Conservation (phyloP, 2,888 invertebrate genomes). For the Phrixothrix hirtus region DNA sequence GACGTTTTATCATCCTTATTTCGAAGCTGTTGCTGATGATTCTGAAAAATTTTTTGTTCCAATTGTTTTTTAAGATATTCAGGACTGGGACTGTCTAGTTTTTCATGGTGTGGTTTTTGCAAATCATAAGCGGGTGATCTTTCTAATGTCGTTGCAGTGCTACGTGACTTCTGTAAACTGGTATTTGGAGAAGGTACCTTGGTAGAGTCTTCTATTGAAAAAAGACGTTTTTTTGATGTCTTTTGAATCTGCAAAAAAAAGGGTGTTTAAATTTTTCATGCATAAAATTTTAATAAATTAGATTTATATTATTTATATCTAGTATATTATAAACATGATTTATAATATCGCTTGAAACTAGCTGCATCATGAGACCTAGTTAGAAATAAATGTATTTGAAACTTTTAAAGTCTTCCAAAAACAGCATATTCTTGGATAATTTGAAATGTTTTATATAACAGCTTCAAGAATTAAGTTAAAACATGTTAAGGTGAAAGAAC, state of each 20-base stretch:
- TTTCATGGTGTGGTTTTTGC: constrained; percentile 33
- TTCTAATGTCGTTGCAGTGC: constrained; percentile 52
- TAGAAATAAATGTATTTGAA: too few relatives aligned
- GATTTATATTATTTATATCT: too few relatives aligned
- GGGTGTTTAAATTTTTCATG: too few relatives aligned
- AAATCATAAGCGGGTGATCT: constrained; percentile 45
- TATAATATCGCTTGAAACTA: too few relatives aligned
- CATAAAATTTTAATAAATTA: too few relatives aligned
- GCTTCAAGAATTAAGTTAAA: too few relatives aligned
- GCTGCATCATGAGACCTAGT: too few relatives aligned
- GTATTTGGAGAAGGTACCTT: constrained; percentile 56
- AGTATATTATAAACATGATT: too few relatives aligned
- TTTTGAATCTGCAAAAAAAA: constrained; percentile 48
- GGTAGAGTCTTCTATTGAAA: constrained; percentile 54
- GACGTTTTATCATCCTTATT: constrained; percentile 37
- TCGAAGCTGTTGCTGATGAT: constrained; percentile 43
- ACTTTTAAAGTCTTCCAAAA: too few relatives aligned
- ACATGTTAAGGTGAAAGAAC: too few relatives aligned
- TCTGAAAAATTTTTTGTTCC: constrained; percentile 46
- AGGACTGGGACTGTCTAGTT: constrained; percentile 39
- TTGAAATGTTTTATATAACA: too few relatives aligned
- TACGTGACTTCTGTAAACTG: constrained; percentile 50
- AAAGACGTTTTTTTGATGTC: constrained; percentile 49
- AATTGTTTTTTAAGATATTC: constrained; percentile 47
- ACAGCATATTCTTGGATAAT: too few relatives aligned